Percentiles rank a stretch among this genome's conserved stretches.
Conservation (phyloP, 2,113 vertebrate genomes). For the Esox niger region DNA sequence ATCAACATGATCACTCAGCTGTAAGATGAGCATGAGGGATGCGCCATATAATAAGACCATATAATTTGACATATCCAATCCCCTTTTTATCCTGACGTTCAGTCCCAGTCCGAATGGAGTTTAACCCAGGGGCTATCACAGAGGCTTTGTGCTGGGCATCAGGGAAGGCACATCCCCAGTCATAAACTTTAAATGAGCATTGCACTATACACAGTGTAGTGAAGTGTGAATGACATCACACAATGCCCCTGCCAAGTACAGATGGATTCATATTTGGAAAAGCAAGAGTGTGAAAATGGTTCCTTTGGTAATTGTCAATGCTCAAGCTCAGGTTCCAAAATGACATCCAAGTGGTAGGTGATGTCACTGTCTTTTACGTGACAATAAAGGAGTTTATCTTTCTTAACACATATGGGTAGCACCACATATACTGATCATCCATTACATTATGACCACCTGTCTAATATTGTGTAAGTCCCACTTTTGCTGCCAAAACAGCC, state of each 20-base stretch:
- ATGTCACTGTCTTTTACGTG: constrained; percentile 31
- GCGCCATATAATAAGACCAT: not conserved
- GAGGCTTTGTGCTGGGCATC: not conserved
- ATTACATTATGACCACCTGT: too few relatives aligned
- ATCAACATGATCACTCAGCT: not conserved
- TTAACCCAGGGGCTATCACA: not conserved
- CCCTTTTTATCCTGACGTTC: too few relatives aligned
- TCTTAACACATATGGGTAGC: constrained; percentile 31
- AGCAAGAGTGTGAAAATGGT: not conserved
- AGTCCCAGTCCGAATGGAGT: not conserved
- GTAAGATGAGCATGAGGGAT: not conserved
- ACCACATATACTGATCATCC: not conserved
- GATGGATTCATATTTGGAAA: constrained; percentile 11
- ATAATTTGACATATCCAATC: not conserved
- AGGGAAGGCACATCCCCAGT: constrained; percentile 1
- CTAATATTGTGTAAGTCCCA: too few relatives aligned
- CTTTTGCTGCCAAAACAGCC: too few relatives aligned
- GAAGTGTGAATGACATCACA: constrained; percentile 17
- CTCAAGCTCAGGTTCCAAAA: not conserved
- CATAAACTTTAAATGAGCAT: constrained; percentile 10
- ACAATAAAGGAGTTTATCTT: constrained; percentile 39
- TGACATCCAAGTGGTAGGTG: constrained; percentile 28
- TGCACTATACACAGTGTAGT: constrained; percentile 9
- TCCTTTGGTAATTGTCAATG: constrained; percentile 2
- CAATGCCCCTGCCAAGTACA: constrained; percentile 6